Percentiles rank a stretch among this genome's conserved stretches.
These are phyloP conservation scores for Drosophila kanekoi DNA, from an alignment of 2,888 invertebrate genomes.

Conservation along the genomic window DNA sequence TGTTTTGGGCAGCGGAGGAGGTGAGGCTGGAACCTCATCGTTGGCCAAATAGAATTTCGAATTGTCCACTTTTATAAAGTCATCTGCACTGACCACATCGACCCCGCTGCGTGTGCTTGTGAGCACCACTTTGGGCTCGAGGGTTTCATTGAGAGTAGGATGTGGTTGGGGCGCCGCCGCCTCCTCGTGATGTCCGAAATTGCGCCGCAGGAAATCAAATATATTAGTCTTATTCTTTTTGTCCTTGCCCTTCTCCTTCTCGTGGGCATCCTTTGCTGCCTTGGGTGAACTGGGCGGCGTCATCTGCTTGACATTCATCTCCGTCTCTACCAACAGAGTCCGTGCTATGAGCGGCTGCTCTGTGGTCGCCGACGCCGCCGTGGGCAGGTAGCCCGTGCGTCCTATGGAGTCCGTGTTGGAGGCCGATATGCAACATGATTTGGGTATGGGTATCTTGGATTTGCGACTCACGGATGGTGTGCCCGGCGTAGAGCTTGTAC, in stretches of 20 bases:
- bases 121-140: constrained; percentile 56
- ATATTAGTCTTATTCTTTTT: constrained; percentile 84
- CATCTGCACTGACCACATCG: constrained; percentile 75
- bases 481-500: constrained; percentile 46
- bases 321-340: constrained; percentile 83
- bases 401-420: constrained; percentile 75
- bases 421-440: constrained; percentile 69
- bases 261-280: constrained; percentile 5
- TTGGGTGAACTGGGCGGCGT: constrained; percentile 77
- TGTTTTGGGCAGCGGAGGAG: constrained; percentile 70
- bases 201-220: constrained; percentile 85
- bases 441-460: constrained; percentile 78
- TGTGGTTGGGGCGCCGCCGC: constrained; percentile 57
- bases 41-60: constrained; percentile 83
- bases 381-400: constrained; percentile 62
- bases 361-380: constrained; percentile 8
- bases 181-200: constrained; percentile 82
- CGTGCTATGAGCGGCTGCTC: constrained; percentile 80
- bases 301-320: constrained; percentile 83
- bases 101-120: constrained; percentile 67
- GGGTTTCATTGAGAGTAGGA: constrained; percentile 50
- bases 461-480: constrained; percentile 68
- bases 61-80: constrained; percentile 77
- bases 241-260: constrained; percentile 47
- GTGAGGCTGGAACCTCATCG: constrained; percentile 45